Base-by-base conservation (phyloP, 2,888 invertebrate species). In the Prosapia bicincta region DNA sequence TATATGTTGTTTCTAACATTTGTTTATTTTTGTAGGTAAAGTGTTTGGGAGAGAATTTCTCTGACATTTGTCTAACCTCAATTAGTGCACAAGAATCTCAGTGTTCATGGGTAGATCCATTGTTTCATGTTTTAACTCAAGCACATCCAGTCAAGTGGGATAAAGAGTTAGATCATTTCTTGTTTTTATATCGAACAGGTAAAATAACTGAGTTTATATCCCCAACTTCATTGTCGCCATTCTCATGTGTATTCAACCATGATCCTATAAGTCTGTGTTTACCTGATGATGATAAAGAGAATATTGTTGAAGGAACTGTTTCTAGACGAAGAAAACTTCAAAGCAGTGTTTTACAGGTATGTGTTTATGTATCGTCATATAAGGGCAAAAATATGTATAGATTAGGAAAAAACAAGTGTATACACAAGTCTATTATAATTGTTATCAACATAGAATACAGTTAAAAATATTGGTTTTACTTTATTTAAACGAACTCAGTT, bases 121-220 rank as follows among this genome's bases (percentile, higher is more conserved):
- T 79, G 9, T 30, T 78, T 23, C 75, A 78, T 3, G 24, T 77
- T 23, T 30, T 79, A 25, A 75, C 77, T 20, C 74, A 74, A 65
- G 75, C 75, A 10, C 74, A 78, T 54, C 70, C 78, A 10, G 67
- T 54, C 6, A 75, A 76, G 30, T 79, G 79, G 79, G 79, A 79
- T 43, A 75, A 76, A 67, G 76, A 79, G 65, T 67, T 79, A 32
- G 78, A 78, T 32, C 75, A 74, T 66, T 79, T 78, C 66, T 68
- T 79, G 66, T 79, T 76, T 71, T 78, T 78, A 32, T 78, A 78
- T 66, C 75, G 78, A 66, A 77, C 71, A 28, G 78, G 79, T 13
- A 72, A 75, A 25, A 73, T 79, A 25, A 78, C 76, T 24, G 76
- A 78, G 65, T 72, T 76, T 23, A 66, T 26, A 30, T 38, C 54